Conservation (phyloP, 2,113 vertebrate genomes). For the Bos indicus region DNA sequence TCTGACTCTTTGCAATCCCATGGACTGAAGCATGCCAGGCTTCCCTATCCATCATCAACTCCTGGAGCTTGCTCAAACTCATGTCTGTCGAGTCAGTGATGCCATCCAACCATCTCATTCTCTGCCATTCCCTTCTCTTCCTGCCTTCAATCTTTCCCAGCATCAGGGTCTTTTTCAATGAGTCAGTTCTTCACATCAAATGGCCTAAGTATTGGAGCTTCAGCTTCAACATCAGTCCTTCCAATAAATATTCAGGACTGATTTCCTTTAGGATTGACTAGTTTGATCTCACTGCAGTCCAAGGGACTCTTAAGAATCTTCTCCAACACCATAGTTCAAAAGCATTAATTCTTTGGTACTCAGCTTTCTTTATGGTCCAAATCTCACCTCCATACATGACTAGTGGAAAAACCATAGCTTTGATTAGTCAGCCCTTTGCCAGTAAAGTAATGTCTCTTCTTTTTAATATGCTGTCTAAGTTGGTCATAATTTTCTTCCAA, state of each 20-base stretch:
- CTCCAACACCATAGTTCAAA: neutral
- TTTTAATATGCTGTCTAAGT: neutral
- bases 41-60: neutral
- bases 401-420: neutral
- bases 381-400: neutral
- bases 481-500: neutral
- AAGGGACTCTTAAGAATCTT: neutral
- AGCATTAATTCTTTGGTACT: neutral
- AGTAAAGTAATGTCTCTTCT: neutral
- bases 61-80: neutral
- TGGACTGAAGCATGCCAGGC: neutral
- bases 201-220: neutral
- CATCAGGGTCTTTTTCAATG: neutral
- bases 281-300: neutral
- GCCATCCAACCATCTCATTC: neutral
- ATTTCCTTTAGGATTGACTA: neutral
- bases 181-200: neutral
- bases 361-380: neutral
- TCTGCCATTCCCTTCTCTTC: neutral
- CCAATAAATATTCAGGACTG: neutral
- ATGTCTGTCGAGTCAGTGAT: neutral
- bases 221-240: neutral
- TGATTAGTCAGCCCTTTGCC: neutral
- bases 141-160: neutral
- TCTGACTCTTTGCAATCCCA: neutral